A percentile compares a stretch with the other conserved stretches of the same genome.
These are phyloP conservation scores for Mactra quadrangularis DNA, from an alignment of 1,140 invertebrate species.

Conservation along the genomic window DNA sequence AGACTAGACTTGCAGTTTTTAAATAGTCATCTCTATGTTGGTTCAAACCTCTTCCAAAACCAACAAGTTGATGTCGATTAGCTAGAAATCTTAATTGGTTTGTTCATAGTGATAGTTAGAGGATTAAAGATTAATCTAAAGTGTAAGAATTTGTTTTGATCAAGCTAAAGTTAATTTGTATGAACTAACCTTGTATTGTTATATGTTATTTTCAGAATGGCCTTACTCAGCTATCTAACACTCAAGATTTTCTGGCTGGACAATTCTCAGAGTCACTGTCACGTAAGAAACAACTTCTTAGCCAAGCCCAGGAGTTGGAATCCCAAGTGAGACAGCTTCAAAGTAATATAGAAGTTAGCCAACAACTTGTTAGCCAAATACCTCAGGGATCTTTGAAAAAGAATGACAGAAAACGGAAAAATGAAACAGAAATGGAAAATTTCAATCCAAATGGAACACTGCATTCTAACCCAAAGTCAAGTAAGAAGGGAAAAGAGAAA, in stretches of 20 bases:
- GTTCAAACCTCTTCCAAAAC: too few relatives aligned
- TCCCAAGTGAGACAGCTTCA: slow-evolving; percentile 52
- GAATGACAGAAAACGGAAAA: slow-evolving; percentile 19
- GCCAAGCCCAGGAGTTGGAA: slow-evolving; percentile 45
- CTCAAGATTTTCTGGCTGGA: slow-evolving; percentile 45
- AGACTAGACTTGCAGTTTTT: too few relatives aligned
- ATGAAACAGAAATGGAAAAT: slow-evolving; percentile 35
- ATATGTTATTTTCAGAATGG: slow-evolving; percentile 38
- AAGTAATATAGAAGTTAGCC: slow-evolving; percentile 18
- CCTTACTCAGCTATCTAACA: slow-evolving; percentile 18
- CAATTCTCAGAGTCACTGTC: slow-evolving; percentile 35
- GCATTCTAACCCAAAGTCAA: neutral
- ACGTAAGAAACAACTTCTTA: slow-evolving; percentile 34
- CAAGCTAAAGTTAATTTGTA: too few relatives aligned
- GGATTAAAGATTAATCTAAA: too few relatives aligned
- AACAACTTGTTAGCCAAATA: slow-evolving; percentile 15
- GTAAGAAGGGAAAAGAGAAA: neutral
- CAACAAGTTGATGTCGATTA: too few relatives aligned
- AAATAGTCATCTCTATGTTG: too few relatives aligned
- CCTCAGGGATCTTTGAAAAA: slow-evolving; percentile 32
- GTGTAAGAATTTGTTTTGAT: too few relatives aligned
- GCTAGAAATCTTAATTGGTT: too few relatives aligned
- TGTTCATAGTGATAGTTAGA: too few relatives aligned
- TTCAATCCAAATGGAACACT: slow-evolving; percentile 25
- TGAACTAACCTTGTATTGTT: too few relatives aligned